phyloP scores from a whole-genome alignment of 1,140 invertebrate genomes.

The Drosophila ambigua region DNA sequence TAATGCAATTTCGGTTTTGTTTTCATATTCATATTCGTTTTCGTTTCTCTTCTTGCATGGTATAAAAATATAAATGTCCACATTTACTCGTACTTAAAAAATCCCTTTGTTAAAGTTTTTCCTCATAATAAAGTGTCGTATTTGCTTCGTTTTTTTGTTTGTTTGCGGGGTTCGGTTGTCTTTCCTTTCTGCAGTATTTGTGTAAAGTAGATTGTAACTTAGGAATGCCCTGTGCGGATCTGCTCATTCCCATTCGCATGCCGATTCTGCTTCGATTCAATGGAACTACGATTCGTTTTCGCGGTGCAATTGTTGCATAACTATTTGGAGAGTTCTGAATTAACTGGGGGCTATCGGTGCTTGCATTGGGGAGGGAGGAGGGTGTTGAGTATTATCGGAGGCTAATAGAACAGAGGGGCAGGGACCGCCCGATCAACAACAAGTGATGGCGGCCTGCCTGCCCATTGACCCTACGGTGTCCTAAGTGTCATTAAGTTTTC shows the following conservation, averaged over 20 bases:
- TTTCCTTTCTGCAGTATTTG: slow-evolving; percentile 24
- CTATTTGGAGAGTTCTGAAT: slow-evolving; percentile 62
- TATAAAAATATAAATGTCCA: slow-evolving; percentile 83
- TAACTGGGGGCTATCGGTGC: slow-evolving; percentile 71
- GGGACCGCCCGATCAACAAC: no score
- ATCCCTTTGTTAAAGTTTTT: slow-evolving; percentile 59
- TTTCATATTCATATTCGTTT: slow-evolving; percentile 34
- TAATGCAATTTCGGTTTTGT: slow-evolving; percentile 41
- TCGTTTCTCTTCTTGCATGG: slow-evolving; percentile 73
- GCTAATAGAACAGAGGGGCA: slow-evolving; percentile 41
- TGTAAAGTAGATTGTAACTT: slow-evolving; percentile 51
- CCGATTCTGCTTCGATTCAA: slow-evolving; percentile 18
- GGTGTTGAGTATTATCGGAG: slow-evolving; percentile 37
- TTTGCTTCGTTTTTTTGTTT: slow-evolving; percentile 33
- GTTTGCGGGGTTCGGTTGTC: slow-evolving; percentile 8
- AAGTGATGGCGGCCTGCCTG: background rate
- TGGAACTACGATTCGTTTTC: slow-evolving; percentile 33
- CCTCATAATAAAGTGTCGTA: slow-evolving; percentile 44
- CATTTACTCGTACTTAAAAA: slow-evolving; percentile 80
- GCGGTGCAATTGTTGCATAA: slow-evolving; percentile 37
- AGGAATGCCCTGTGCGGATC: slow-evolving; percentile 47
- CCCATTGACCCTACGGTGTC: slow-evolving; percentile 20
- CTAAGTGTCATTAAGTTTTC: slow-evolving; percentile 56
- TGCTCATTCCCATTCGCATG: slow-evolving; percentile 1
- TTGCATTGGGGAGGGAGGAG: slow-evolving; percentile 57